Evolutionary conservation across 2,113 vertebrate genomes (phyloP).

Genomic region (Albula glossodonta): DNA sequence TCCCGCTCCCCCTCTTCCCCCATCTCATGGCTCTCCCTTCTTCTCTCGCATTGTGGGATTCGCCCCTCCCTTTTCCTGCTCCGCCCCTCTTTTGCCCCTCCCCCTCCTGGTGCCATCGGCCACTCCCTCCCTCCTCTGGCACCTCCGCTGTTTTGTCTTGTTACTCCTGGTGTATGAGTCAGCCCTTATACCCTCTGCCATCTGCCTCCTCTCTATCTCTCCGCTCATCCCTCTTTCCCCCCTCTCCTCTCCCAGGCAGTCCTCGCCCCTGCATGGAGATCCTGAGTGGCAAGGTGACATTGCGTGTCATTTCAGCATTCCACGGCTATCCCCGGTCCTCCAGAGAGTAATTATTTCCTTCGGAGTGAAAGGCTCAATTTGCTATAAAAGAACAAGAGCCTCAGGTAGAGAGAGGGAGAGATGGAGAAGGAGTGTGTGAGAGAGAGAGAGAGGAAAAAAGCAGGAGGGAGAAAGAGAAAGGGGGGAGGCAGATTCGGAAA

Average conservation of each 20-base stretch:
- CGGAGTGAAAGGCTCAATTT: conserved; percentile 86
- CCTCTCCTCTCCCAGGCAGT: conserved; percentile 37
- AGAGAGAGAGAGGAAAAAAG: neutral
- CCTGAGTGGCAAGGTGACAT: conserved; percentile 89
- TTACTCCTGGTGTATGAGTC: neutral
- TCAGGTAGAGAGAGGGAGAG: conserved; percentile 60
- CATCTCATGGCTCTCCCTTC: conserved; percentile 28
- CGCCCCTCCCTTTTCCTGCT: conserved; percentile 41
- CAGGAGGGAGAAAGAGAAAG: conserved; percentile 4
- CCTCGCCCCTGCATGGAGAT: conserved; percentile 55
- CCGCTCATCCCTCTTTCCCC: neutral
- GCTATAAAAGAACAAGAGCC: conserved; percentile 81
- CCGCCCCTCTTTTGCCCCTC: neutral
- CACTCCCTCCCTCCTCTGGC: neutral
- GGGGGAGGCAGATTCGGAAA: conserved; percentile 32
- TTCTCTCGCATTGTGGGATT: conserved; percentile 26
- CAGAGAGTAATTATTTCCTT: conserved; percentile 87
- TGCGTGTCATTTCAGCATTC: conserved; percentile 85
- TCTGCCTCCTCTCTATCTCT: neutral
- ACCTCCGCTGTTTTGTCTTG: neutral
- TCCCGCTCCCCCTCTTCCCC: conserved; percentile 37
- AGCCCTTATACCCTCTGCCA: neutral
- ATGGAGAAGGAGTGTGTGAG: conserved; percentile 11
- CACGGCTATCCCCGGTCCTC: conserved; percentile 74
- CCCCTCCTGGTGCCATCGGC: neutral